These are phyloP conservation scores for Ferdinandea cuprea DNA, from an alignment of 2,888 invertebrate species.

Conservation along the genomic window DNA sequence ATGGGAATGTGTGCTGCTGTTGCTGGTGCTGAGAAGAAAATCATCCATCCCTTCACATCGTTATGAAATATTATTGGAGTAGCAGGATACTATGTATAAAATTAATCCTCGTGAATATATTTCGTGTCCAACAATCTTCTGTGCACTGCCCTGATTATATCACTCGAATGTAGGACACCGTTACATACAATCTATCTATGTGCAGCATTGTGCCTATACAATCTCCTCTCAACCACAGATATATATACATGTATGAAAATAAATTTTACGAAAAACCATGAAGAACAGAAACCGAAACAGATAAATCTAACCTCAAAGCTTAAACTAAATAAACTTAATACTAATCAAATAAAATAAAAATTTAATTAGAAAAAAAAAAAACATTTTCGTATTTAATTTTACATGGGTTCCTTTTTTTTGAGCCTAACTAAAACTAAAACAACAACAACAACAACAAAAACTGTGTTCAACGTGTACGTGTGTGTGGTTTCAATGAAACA, in stretches of 20 bases:
- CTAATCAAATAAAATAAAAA: conserved; percentile 25
- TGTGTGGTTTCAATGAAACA: conserved; percentile 78
- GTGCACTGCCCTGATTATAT: conserved; percentile 77
- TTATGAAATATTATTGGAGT: conserved; percentile 71
- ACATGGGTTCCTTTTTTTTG: conserved; percentile 63
- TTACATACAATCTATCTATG: conserved; percentile 72
- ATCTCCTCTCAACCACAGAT: conserved; percentile 63
- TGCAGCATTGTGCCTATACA: conserved; percentile 70
- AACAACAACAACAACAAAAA: conserved; percentile 50
- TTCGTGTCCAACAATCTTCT: conserved; percentile 74
- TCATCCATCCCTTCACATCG: conserved; percentile 40
- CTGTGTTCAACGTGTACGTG: conserved; percentile 66
- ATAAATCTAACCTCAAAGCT: conserved; percentile 56
- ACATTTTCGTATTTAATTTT: conserved; percentile 56
- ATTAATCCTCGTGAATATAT: conserved; percentile 72
- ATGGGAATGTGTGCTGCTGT: conserved; percentile 5
- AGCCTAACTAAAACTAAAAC: conserved; percentile 50
- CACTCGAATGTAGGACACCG: conserved; percentile 77
- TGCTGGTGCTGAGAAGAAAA: conserved; percentile 40
- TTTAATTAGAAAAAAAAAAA: conserved; percentile 22
- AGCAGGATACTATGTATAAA: conserved; percentile 71
- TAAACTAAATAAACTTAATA: conserved; percentile 47
- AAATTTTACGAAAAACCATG: conserved; percentile 23
- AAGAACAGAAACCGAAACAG: no score
- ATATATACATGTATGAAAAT: conserved; percentile 43